Conservation (phyloP, 2,113 vertebrate species). For the Anguilla rostrata region DNA sequence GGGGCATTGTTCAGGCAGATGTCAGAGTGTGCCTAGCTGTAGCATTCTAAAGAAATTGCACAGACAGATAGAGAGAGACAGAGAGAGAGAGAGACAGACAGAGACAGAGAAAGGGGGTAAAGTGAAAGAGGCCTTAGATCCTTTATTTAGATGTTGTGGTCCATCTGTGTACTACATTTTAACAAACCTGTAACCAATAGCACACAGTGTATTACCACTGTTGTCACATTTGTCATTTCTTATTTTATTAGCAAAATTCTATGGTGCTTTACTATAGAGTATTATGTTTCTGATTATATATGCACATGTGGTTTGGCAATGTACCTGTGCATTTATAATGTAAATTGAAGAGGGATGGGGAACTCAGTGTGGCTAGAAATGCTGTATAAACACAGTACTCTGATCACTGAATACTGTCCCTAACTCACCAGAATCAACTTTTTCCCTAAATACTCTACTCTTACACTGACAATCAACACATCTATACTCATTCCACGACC, state of each 20-base stretch:
- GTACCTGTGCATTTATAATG: too few species aligned
- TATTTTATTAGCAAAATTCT: not conserved
- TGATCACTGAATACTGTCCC: too few species aligned
- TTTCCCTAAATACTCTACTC: too few species aligned
- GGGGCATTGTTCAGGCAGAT: constrained; percentile 55
- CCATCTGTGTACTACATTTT: not conserved
- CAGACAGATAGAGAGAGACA: not conserved
- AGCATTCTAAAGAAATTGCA: constrained; percentile 6
- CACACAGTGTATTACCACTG: too few species aligned
- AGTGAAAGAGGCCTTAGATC: not conserved
- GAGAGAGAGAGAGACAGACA: not conserved
- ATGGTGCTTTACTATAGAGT: too few species aligned
- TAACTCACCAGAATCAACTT: too few species aligned
- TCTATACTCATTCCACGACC: not conserved
- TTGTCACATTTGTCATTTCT: not conserved
- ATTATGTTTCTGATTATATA: too few species aligned
- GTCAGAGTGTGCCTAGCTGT: constrained; percentile 27
- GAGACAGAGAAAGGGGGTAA: not conserved
- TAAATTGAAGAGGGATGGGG: too few species aligned
- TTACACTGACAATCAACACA: too few species aligned
- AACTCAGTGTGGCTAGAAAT: too few species aligned
- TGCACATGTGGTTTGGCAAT: too few species aligned
- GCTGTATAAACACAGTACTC: too few species aligned
- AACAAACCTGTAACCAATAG: not conserved
- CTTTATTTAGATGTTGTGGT: not conserved